Percentiles rank a stretch among this genome's conserved stretches.
Evolutionary conservation across 2,113 vertebrate species (phyloP).

Genomic region (rat (Rattus norvegicus)): GRCr8 NC_086020.1:77507501-77508000

Average conservation of each 20-base stretch:
- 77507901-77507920: slow-evolving; percentile 40
- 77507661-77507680: not conserved
- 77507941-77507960: not conserved
- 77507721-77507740: not conserved
- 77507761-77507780: not conserved
- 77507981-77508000: not conserved
- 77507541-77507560: not conserved
- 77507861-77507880: not conserved
- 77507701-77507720: not conserved
- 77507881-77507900: not conserved
- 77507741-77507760: not conserved
- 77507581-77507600: not conserved
- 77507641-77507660: slow-evolving; percentile 14
- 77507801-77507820: not conserved
- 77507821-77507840: slow-evolving; percentile 20
- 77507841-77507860: not conserved
- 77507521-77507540: slow-evolving; percentile 26
- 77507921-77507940: not conserved
- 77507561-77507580: not conserved
- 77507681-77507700: not conserved
- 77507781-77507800: slow-evolving; percentile 36
- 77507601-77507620: not conserved
- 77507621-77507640: not conserved
- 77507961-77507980: not conserved
- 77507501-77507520: not conserved